Percentiles rank a stretch among this genome's conserved stretches.
These are phyloP conservation scores for Benitochromis conjunctus DNA, from an alignment of 2,113 vertebrate genomes.

Conservation along the genomic window DNA sequence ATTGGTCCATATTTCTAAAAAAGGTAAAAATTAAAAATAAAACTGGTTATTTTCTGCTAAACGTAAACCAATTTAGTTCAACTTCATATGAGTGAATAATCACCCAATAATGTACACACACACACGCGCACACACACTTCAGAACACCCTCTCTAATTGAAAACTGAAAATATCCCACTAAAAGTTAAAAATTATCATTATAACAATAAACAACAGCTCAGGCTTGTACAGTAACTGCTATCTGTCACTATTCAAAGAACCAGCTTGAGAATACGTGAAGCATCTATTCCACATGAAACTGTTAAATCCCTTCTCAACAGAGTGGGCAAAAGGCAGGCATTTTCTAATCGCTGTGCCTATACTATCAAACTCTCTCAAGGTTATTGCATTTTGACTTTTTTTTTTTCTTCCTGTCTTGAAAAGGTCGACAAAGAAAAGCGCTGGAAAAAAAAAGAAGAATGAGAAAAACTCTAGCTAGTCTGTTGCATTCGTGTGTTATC, in stretches of 20 bases:
- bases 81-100: not conserved
- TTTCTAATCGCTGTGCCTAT: not conserved
- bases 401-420: not conserved
- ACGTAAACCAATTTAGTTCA: not conserved
- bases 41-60: not conserved
- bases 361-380: not conserved
- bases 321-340: not conserved
- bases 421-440: not conserved
- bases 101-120: not conserved
- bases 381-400: not conserved
- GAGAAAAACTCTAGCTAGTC: not conserved
- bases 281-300: not conserved
- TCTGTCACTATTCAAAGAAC: conserved; percentile 19
- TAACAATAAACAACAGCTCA: not conserved
- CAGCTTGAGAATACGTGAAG: conserved; percentile 18
- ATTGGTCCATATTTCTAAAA: not conserved
- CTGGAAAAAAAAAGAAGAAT: not conserved
- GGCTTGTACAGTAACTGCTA: not conserved
- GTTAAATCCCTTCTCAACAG: not conserved
- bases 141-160: not conserved
- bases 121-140: not conserved
- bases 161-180: not conserved
- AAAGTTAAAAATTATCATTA: not conserved
- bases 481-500: not conserved
- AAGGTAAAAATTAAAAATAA: too few species aligned